Evolutionary conservation across 2,797 vertebrate species (phyloP), one percentile per base, ranked within the genome.

Genomic region (Xenopus petersii): DNA sequence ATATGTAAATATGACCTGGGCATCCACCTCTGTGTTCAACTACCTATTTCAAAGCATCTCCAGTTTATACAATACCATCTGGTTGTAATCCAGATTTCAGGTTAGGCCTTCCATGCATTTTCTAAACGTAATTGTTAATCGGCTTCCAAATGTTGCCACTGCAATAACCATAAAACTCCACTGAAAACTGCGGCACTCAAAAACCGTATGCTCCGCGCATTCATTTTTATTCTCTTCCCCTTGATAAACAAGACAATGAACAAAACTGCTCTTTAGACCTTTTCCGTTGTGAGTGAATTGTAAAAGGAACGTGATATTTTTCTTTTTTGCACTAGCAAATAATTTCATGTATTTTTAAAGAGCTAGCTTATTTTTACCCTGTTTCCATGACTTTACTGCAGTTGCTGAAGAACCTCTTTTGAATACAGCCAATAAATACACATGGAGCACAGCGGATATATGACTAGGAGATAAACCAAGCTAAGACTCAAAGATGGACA

Each of bases 101-200:
- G 76, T 73, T 73, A 64, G 66, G 66, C 63, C 66, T 74, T 67
- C 65, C 75, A 78, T 74, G 76, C 72, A 74, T 73, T 78, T 74
- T 61, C 76, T 64, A 73, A 78, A 70, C 66, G 17, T 69, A 74
- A 78, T 78, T 78, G 76, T 70, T 64, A 78, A 73, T 78, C 36
- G 66, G 55, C 66, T 78, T 63, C 76, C 71, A 78, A 74, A 79
- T 79, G 77, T 79, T 79, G 77, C 51, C 59, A 65, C 66, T 46
- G 71, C 71, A 79, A 79, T 79, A 79, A 74, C 67, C 63, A 64
- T 79, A 70, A 79, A 79, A 74, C 61, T 17, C 77, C 73, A 66
- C 67, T 70, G 77, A 79, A 79, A 79, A 66, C 65, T 54, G 71
- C 67, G 70, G 64, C 67, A 74, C 77, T 79, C 61, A 67, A 73